Base-by-base conservation (phyloP, 2,113 vertebrate species). In the Rhagologus leucostigma region DNA sequence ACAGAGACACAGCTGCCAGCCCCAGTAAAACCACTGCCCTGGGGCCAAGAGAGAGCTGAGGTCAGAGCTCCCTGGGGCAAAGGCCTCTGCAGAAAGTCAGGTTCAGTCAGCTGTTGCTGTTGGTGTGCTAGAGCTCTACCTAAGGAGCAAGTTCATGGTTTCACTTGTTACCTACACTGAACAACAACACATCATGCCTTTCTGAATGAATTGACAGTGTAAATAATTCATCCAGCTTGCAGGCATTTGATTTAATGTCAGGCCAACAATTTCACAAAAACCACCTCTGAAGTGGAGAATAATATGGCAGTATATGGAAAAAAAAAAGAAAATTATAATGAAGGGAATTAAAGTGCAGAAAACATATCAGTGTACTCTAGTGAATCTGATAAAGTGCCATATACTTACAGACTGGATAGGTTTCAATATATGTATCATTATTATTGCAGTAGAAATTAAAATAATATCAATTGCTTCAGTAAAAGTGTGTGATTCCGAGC, bases 41-140 rank as follows among this genome's bases (percentile, higher is more conserved):
- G 16, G 12, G 50, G 55, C 42, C 68, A 30, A 60, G 23, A 46
- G 14, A 24, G 67, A 87, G 21, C 21, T 0, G 0, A 4, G 42
- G 12, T 11, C 26, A 37, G 53, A 82, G 56, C 30, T 44, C 10
- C 35, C 47, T 10, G n/a, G 11, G 50, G 21, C 41, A 79, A 88
- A 53, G 33, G 32, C 65, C 44, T 15, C 60, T 47, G 44, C 57
- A 83, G 46, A 79, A 65, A 52, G 44, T 0, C 13, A 30, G 52
- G 27, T 17, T n/a, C 74, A 46, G 44, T 42, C 17, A 57, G 42
- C 37, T 50, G 12, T 6, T 46, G 56, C 50, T 77, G 12, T 1
- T 33, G 49, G 33, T 24, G 29, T 42, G 35, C 35, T 33, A 24
- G 1, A 63, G 56, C 53, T 64, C 67, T n/a, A 39, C 15, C 71